A percentile compares a stretch with the other conserved stretches of the same genome.
Conservation (phyloP, 2,113 vertebrate genomes). For the Cebus imitator region DNA sequence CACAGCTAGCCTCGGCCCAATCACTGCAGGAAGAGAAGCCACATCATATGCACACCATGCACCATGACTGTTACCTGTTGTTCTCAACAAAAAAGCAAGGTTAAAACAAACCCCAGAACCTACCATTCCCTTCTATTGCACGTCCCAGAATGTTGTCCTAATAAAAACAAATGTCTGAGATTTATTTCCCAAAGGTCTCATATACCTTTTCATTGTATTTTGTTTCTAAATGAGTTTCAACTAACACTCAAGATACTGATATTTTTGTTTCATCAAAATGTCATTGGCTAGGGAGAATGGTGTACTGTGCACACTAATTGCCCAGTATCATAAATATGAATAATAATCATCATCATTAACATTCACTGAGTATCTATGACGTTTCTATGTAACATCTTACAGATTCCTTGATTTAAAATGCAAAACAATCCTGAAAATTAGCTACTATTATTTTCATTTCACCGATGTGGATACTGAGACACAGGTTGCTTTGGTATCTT, state of each 20-base stretch:
- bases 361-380: neutral
- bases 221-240: neutral
- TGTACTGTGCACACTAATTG: neutral
- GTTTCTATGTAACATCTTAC: neutral
- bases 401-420: neutral
- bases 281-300: neutral
- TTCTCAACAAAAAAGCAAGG: neutral
- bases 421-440: neutral
- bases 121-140: neutral
- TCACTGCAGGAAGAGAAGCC: constrained; percentile 51
- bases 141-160: neutral
- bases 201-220: neutral
- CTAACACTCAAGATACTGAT: neutral
- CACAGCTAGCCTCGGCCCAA: constrained; percentile 56
- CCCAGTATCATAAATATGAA: neutral
- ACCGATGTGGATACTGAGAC: neutral
- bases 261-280: constrained; percentile 18
- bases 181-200: neutral
- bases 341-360: neutral
- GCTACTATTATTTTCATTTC: neutral
- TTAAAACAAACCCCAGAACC: neutral
- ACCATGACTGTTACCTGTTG: constrained; percentile 12
- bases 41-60: constrained; percentile 3
- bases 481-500: neutral
- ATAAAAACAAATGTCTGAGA: neutral